Evolutionary conservation across 2,888 invertebrate species (phyloP).

Genomic region (Tortricodes alternella): DNA sequence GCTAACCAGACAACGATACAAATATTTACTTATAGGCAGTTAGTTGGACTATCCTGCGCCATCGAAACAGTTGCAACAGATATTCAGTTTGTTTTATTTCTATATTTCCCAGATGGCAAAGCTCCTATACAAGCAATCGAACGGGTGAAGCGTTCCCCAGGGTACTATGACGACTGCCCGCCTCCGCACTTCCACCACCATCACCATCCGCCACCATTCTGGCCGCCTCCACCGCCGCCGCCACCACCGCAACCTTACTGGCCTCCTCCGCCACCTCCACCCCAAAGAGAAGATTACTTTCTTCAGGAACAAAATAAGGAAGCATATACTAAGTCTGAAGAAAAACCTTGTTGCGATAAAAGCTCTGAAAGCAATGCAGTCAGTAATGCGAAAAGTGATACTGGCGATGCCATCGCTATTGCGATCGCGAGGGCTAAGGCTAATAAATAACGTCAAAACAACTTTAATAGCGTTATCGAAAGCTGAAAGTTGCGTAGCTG

Average conservation of each 20-base stretch:
- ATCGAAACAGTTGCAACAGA: too few relatives aligned
- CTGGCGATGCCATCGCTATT: conserved; percentile 55
- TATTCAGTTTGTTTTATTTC: not conserved
- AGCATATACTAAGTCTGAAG: not conserved
- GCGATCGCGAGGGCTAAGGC: conserved; percentile 60
- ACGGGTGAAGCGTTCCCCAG: conserved; percentile 57
- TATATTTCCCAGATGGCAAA: conserved; percentile 45
- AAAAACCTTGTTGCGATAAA: not conserved
- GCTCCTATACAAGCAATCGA: conserved; percentile 35
- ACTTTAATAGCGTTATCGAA: too few relatives aligned
- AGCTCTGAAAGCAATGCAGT: conserved; percentile 39
- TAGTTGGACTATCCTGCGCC: too few relatives aligned
- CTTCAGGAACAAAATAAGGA: not conserved
- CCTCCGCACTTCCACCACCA: conserved; percentile 36
- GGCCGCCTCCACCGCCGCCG: conserved; percentile 28
- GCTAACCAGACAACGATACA: too few relatives aligned
- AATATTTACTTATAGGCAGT: too few relatives aligned
- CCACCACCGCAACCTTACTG: conserved; percentile 41
- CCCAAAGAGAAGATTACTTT: conserved; percentile 23
- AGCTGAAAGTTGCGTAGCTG: too few relatives aligned
- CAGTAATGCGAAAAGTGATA: conserved; percentile 55
- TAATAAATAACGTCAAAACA: too few relatives aligned
- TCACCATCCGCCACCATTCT: conserved; percentile 31
- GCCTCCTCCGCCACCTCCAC: conserved; percentile 1
- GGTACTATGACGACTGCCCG: conserved; percentile 42